Conservation (phyloP, 2,113 vertebrate species). For the Rhabdomys dilectus region DNA sequence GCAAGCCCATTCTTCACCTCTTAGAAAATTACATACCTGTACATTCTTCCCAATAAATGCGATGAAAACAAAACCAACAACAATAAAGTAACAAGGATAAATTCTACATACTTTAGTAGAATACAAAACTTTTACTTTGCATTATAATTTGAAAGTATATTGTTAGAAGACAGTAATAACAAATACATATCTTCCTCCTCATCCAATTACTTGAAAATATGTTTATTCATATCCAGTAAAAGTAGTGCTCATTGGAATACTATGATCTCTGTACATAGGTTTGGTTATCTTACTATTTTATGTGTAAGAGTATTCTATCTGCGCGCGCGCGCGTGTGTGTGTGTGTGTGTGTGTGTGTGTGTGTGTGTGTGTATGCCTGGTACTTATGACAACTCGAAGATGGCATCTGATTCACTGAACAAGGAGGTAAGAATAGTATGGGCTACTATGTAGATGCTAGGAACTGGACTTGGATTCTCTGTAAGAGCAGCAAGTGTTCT, state of each 20-base stretch:
- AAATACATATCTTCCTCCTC: background rate
- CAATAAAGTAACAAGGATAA: background rate
- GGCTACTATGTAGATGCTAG: background rate
- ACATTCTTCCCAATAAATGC: background rate
- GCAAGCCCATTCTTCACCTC: background rate
- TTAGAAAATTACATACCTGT: background rate
- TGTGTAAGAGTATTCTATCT: background rate
- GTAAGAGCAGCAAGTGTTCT: no score
- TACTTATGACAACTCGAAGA: no score
- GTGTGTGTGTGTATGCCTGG: no score
- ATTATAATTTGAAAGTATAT: constrained; percentile 17
- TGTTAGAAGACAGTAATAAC: background rate
- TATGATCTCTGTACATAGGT: no score
- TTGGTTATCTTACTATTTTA: background rate
- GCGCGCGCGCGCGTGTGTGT: no score
- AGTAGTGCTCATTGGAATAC: background rate
- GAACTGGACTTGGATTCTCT: background rate
- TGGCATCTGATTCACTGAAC: background rate
- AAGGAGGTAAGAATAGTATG: background rate
- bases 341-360: no score
- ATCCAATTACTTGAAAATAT: background rate
- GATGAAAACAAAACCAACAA: background rate
- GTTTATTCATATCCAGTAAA: background rate
- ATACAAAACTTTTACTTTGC: background rate
- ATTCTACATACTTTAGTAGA: background rate